Base-by-base conservation (phyloP, 2,797 vertebrate genomes). In the Silurus lanzhouensis region DNA sequence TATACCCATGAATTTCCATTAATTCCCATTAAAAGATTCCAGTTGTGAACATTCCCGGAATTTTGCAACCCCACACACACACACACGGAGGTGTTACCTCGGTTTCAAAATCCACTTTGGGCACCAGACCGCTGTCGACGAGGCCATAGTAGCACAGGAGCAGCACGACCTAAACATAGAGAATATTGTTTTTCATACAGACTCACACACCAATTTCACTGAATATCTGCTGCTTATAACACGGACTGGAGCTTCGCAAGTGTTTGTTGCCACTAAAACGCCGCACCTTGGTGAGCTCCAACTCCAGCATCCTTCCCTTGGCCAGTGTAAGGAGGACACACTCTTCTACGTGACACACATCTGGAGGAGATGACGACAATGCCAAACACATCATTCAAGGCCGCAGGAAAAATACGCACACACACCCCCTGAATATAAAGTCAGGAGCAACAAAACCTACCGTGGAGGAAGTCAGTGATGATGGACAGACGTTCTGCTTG, bases 221-320 rank as follows among this genome's bases (percentile, higher is more conserved):
- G 1, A 25, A 66, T 7, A 66, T 9, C 1, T 27, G 12, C 64
- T 67, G 64, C 12, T 67, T 48, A 48, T 48, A 22, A 48, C 38
- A 38, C 38, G 38, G 4, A 38, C 38, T 38, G 38, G 38, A 38
- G 38, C 19, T 20, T 60, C 2, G 5, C 20, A 60, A 60, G 20
- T 19, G 6, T 60, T 60, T 17, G 5, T 20, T 8, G 20, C 9
- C 20, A 63, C 61, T 8, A 63, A 63, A 63, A n/a, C 9, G 2
- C 61, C 6, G 6, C 94, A 99, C 98, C 97, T 99, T 99, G 89
- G 96, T 94, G 75, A 97, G 90, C 57, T 97, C 97, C 88, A 96
- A 83, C n/a, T 96, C 96, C 46, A 91, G 66, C 72, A 93, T 91
- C 58, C 92, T 92, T 0, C 95, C 96, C 66, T 95, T 91, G 82